Percentiles rank a stretch among this genome's conserved stretches.
Evolutionary conservation across 2,797 vertebrate genomes (phyloP).

Genomic region (Telmatherina bonti): DNA sequence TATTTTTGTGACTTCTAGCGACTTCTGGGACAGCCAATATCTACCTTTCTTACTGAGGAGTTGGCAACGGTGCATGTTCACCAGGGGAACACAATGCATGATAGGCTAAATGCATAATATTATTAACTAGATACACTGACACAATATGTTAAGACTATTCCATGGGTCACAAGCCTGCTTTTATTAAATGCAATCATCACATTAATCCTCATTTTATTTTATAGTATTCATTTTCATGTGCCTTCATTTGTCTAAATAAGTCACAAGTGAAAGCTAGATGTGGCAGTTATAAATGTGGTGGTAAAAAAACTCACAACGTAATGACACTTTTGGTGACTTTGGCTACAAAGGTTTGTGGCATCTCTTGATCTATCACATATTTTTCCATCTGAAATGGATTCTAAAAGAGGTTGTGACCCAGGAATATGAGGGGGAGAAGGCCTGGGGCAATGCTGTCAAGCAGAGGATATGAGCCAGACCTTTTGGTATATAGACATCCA

Average conservation of each 20-base stretch:
- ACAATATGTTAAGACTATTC: no score
- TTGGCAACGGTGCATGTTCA: no score
- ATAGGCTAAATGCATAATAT: background rate
- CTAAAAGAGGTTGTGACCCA: slow-evolving; percentile 1
- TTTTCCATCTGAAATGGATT: background rate
- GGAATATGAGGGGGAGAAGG: background rate
- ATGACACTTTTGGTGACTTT: no score
- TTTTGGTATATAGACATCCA: background rate
- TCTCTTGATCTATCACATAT: slow-evolving; percentile 7
- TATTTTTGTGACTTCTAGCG: no score
- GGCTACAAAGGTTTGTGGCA: slow-evolving; percentile 10
- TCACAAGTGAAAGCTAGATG: background rate
- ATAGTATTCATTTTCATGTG: background rate
- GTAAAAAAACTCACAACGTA: no score
- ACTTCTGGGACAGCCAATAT: no score
- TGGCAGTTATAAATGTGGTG: slow-evolving; percentile 6
- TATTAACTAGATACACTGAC: background rate
- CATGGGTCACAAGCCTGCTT: background rate
- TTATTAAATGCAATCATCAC: background rate
- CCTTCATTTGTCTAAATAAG: background rate
- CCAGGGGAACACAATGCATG: background rate
- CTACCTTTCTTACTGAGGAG: no score
- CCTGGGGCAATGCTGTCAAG: background rate
- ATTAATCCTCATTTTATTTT: no score
- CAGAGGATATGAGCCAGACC: slow-evolving; percentile 3